Base-by-base conservation (phyloP, 2,888 invertebrate genomes). In the Zaprionus bogoriensis region DNA sequence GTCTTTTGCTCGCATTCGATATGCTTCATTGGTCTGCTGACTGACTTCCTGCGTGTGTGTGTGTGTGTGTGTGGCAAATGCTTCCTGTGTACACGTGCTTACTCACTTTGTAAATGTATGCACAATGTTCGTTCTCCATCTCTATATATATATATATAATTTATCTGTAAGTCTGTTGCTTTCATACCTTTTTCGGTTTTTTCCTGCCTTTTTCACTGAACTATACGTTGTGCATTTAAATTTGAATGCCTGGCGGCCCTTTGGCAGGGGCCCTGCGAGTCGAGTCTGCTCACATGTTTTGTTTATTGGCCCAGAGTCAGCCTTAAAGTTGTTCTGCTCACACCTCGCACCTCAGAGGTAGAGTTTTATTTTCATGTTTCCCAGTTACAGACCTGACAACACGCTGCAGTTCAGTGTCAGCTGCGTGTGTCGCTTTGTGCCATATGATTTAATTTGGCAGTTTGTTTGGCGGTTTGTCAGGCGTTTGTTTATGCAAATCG, bases 151-250 rank as follows among this genome's bases (percentile, higher is more conserved):
- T 46, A 23, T 38, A n/a, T 27, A 14, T 32, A 36, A 9, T 54
- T 17, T 30, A 17, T 52, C 14, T 67, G 12, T 12, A n/a, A 27
- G 32, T 58, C 27, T 50, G 9, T 42, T 20, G 30, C 28, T 55
- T n/a, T 50, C 25, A 53, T 42, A 62, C 47, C 41, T 60, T 70
- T 63, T 58, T 55, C 3, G 0, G 3, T 14, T 36, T 36, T 30
- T 30, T 32, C 17, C 17, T 36, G 17, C 32, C 32, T 36, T 68
- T 52, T 61, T 73, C 57, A 10, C 59, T 57, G 42, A 67, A 75
- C 84, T 83, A 80, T 83, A 69, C 67, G 84, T 64, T 84, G 84
- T 68, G 87, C 87, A 82, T 86, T 86, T 84, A 80, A 86, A 82
- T 86, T 86, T 77, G 64, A 66, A 64, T 80, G 77, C 60, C 77